These are phyloP conservation scores for Lagocephalus sceleratus DNA, from an alignment of 2,797 vertebrate genomes.

Conservation along the genomic window DNA sequence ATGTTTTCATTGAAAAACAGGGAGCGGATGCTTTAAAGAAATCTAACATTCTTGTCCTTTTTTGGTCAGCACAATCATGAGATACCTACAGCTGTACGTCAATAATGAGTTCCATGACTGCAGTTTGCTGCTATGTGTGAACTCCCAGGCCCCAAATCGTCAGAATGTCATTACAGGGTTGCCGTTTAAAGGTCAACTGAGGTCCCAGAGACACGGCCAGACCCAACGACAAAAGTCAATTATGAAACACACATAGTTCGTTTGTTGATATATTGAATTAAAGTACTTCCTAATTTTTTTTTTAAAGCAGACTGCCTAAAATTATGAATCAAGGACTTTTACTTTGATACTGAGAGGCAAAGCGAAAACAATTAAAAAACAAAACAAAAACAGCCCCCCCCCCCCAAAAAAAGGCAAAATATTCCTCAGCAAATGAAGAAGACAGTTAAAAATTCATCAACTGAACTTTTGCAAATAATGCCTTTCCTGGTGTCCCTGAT, in stretches of 20 bases:
- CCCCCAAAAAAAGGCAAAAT: too few species aligned
- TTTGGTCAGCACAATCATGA: conserved; percentile 42
- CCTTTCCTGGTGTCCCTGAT: background rate
- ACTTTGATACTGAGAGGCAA: background rate
- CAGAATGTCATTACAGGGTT: conserved; percentile 42
- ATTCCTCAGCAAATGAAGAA: background rate
- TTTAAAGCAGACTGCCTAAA: background rate
- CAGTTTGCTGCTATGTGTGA: conserved; percentile 52
- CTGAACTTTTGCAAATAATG: too few species aligned
- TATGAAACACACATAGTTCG: conserved; percentile 4
- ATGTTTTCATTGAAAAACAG: conserved; percentile 19
- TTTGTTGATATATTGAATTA: background rate
- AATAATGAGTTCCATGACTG: conserved; percentile 55
- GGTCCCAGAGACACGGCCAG: conserved; percentile 42
- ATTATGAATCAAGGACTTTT: background rate
- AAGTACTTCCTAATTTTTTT: background rate
- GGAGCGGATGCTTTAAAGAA: conserved; percentile 24
- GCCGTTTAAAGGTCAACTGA: conserved; percentile 51
- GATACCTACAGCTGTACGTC: conserved; percentile 53
- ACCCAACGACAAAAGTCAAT: conserved; percentile 23
- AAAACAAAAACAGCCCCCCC: too few species aligned
- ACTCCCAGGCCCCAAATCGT: conserved; percentile 37
- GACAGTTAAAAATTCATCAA: background rate
- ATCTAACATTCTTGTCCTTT: conserved; percentile 49
- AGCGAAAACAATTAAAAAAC: too few species aligned